A percentile compares a stretch with the other conserved stretches of the same genome.
Evolutionary conservation across 2,888 invertebrate genomes (phyloP).

Genomic region (Prionchulus punctatus): DNA sequence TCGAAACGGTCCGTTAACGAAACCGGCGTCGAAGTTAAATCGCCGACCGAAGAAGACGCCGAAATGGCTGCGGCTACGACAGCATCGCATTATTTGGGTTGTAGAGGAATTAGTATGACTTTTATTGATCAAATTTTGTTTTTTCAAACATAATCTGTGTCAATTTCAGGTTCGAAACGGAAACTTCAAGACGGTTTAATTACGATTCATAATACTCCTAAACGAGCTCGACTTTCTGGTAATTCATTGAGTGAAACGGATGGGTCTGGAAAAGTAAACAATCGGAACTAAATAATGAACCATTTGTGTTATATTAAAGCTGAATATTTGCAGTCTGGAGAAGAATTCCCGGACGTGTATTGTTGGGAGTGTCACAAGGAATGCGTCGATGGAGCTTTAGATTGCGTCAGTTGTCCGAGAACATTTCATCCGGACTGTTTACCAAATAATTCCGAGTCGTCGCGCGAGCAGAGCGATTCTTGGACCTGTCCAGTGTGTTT

Average conservation of each 20-base stretch:
- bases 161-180: neutral
- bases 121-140: neutral
- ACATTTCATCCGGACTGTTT: conserved; percentile 63
- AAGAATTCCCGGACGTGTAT: conserved; percentile 47
- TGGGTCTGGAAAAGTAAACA: too few species aligned
- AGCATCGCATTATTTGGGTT: neutral
- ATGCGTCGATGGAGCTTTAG: conserved; percentile 33
- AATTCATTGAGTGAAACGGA: too few species aligned
- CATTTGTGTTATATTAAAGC: neutral
- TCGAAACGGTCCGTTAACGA: neutral
- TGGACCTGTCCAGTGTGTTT: conserved; percentile 78
- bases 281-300: too few species aligned
- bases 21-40: neutral
- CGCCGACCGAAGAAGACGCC: neutral
- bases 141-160: neutral
- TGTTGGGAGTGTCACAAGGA: conserved; percentile 82
- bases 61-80: neutral
- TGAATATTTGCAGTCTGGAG: neutral
- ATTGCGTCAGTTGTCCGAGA: conserved; percentile 66
- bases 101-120: neutral
- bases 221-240: too few species aligned
- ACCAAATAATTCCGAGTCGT: neutral
- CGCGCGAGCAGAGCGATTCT: conserved; percentile 34
- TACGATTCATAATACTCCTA: neutral
- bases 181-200: neutral